These are phyloP conservation scores for Gila robusta DNA, from an alignment of 2,797 vertebrate genomes.

Conservation along the genomic window DNA sequence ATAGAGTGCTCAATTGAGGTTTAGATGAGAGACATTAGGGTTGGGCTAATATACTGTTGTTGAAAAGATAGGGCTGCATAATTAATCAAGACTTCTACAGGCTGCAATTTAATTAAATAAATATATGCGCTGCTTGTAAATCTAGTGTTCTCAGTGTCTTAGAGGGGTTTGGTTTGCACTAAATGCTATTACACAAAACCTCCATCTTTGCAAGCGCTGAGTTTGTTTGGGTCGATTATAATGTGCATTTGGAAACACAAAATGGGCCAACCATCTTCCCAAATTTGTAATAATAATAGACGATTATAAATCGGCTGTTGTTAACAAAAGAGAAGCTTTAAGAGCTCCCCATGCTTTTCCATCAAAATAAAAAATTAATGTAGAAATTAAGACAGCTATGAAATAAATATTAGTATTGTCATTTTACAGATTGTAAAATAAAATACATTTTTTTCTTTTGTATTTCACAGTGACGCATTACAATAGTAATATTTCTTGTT, in stretches of 20 bases:
- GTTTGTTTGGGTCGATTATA: not conserved
- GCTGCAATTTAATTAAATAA: not conserved
- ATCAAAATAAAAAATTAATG: not conserved
- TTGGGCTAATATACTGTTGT: too few species aligned
- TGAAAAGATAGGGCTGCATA: too few species aligned
- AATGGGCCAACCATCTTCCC: not conserved
- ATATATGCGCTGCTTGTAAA: not conserved
- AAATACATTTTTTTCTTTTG: too few species aligned
- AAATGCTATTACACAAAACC: not conserved
- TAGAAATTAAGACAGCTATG: not conserved
- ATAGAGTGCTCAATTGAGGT: not conserved
- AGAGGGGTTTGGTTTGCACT: not conserved
- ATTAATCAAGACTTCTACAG: not conserved
- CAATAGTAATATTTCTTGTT: not conserved
- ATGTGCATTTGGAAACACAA: not conserved
- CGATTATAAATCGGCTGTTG: not conserved
- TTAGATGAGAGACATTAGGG: not conserved
- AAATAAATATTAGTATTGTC: not conserved
- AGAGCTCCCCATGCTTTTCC: not conserved
- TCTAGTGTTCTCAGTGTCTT: not conserved
- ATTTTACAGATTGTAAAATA: not conserved
- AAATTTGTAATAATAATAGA: not conserved
- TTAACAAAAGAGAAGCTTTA: not conserved
- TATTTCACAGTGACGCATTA: not conserved
- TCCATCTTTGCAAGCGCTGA: not conserved